Percentiles rank a stretch among this genome's conserved stretches.
Evolutionary conservation across 2,888 invertebrate species (phyloP).

Genomic region (Osmoderma eremita): DNA sequence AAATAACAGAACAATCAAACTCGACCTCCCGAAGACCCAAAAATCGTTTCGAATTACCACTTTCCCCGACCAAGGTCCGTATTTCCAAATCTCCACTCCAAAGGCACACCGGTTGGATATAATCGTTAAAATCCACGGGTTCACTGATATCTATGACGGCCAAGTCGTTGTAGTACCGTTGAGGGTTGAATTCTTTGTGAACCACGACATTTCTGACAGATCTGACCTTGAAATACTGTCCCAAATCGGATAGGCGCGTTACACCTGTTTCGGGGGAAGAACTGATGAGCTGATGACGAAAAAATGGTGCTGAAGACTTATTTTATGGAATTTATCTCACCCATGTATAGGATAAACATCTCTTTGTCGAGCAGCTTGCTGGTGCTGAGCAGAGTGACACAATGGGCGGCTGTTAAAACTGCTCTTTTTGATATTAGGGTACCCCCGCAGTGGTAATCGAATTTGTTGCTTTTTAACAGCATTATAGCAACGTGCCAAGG

Average conservation of each 20-base stretch:
- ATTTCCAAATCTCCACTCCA: conserved; percentile 55
- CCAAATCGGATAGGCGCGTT: conserved; percentile 58
- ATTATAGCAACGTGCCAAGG: conserved; percentile 78
- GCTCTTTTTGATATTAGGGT: conserved; percentile 55
- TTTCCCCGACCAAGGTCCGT: conserved; percentile 50
- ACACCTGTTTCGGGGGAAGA: conserved; percentile 50
- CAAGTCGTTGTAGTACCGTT: conserved; percentile 57
- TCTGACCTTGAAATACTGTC: conserved; percentile 61
- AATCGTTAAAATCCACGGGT: conserved; percentile 56
- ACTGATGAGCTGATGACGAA: too few relatives aligned
- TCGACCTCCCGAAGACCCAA: not conserved
- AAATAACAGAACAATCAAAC: conserved; percentile 37
- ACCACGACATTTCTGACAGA: conserved; percentile 55
- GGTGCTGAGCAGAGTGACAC: conserved; percentile 56
- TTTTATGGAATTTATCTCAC: conserved; percentile 51
- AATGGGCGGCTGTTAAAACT: conserved; percentile 60
- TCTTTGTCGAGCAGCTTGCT: conserved; percentile 55
- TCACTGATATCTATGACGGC: conserved; percentile 55
- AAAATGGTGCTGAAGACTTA: too few relatives aligned
- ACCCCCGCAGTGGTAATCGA: conserved; percentile 60
- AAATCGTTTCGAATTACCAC: conserved; percentile 50
- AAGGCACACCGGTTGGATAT: conserved; percentile 60
- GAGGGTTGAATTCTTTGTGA: conserved; percentile 57
- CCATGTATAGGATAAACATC: conserved; percentile 59
- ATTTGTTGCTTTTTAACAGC: conserved; percentile 61